Evolutionary conservation across 2,888 invertebrate species (phyloP).

Genomic region (Augiades crinisus): DNA sequence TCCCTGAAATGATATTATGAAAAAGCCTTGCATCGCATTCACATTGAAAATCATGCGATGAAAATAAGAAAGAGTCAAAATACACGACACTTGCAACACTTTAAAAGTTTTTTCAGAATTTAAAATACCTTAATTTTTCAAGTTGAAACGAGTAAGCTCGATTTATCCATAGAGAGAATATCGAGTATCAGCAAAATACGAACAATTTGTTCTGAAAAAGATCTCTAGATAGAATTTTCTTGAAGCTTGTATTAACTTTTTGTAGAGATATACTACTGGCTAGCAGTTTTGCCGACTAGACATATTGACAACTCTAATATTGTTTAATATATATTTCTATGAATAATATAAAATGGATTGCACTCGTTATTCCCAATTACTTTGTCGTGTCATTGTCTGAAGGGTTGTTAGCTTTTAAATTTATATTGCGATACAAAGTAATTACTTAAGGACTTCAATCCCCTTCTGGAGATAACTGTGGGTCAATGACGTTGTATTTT

Average conservation of each 20-base stretch:
- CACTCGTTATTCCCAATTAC: too few relatives aligned
- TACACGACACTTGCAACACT: not conserved
- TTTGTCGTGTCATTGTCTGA: too few relatives aligned
- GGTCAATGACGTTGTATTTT: too few relatives aligned
- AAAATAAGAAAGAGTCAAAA: too few relatives aligned
- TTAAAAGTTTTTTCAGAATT: not conserved
- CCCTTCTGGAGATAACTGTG: too few relatives aligned
- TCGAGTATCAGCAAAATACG: slow-evolving; percentile 17
- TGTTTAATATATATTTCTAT: not conserved
- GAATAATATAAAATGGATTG: too few relatives aligned
- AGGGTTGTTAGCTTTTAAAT: too few relatives aligned
- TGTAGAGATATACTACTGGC: not conserved
- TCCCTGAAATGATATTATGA: too few relatives aligned
- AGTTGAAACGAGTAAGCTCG: not conserved
- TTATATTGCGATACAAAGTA: too few relatives aligned
- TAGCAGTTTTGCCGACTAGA: slow-evolving; percentile 9
- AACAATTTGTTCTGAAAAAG: slow-evolving; percentile 13
- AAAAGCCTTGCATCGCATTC: too few relatives aligned
- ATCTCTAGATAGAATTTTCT: slow-evolving; percentile 9
- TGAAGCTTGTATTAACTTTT: slow-evolving; percentile 5
- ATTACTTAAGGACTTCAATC: too few relatives aligned
- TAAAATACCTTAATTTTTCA: not conserved
- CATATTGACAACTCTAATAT: not conserved
- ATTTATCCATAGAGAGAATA: slow-evolving; percentile 15
- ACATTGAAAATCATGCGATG: too few relatives aligned